Percentiles rank a stretch among this genome's conserved stretches.
These are phyloP conservation scores for Lissocephala sabroskyi DNA, from an alignment of 2,888 invertebrate genomes.

Conservation along the genomic window DNA sequence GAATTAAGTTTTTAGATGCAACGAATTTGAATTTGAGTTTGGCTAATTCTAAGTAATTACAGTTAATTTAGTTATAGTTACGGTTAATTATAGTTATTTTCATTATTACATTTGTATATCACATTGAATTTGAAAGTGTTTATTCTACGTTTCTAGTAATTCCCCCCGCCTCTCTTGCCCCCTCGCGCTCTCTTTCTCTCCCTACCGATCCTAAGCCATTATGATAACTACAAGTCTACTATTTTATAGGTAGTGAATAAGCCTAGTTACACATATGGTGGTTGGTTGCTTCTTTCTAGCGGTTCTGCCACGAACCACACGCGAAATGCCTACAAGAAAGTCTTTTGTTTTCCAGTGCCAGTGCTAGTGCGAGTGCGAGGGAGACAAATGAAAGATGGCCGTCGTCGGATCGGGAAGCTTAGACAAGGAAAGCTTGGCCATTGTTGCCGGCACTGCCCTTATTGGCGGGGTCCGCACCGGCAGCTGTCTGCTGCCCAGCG, in stretches of 20 bases:
- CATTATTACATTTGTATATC: conserved; percentile 57
- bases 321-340: conserved; percentile 53
- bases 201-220: too few relatives aligned
- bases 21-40: conserved; percentile 20
- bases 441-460: conserved; percentile 31
- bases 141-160: conserved; percentile 53
- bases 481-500: conserved; percentile 42
- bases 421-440: conserved; percentile 71
- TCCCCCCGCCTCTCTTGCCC: background rate
- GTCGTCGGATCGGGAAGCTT: conserved; percentile 39
- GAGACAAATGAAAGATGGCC: conserved; percentile 42
- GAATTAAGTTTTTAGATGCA: conserved; percentile 4
- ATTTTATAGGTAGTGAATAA: conserved; percentile 28
- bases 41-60: conserved; percentile 4
- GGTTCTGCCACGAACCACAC: conserved; percentile 52
- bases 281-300: conserved; percentile 28
- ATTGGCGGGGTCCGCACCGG: conserved; percentile 13
- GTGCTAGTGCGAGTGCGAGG: too few relatives aligned
- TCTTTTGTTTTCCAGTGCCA: conserved; percentile 2
- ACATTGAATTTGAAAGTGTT: conserved; percentile 62
- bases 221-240: too few relatives aligned
- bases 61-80: conserved; percentile 38
- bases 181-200: background rate
- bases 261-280: conserved; percentile 23
- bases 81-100: conserved; percentile 33